Evolutionary conservation across 2,888 invertebrate genomes (phyloP), one percentile per base, ranked within the genome.

Genomic region (Amorpha juglandis): DNA sequence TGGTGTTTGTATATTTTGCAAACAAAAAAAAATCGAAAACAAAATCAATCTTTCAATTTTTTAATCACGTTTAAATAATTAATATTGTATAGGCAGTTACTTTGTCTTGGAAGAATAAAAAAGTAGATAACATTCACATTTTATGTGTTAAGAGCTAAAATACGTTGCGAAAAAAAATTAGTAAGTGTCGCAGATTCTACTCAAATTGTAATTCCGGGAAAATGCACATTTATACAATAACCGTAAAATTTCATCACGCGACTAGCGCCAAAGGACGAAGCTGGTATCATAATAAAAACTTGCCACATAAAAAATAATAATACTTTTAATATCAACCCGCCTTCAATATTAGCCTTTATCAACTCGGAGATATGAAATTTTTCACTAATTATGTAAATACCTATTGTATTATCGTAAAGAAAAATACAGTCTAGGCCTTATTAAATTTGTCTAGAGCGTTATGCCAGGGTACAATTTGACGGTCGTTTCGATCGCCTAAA

Each of bases 401-500:
- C 47, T 48, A 65, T 66, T 66, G 48, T 27, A 53, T 35, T 45
- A 67, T 27, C 1, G 27, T 27, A 27, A 70, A 67, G 35, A 45
- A 67, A 68, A 70, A 67, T 66, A 69, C 52, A 67, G 70, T 71
- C 71, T 74, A 67, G 71, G 65, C 66, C 14, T 69, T 71, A 75
- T 71, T 74, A 68, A 74, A 70, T 74, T 64, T 70, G 38, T 47
- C 55, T 69, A 19, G 11, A 19, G 51, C 21, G 33, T 47, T 14
- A n/a, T 45, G 27, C 21, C 16, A 11, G 27, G 38, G n/a, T 38
- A 45, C n/a, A 64, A 64, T 64, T 19, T 12, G 19, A 16, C 51
- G 42, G 58, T 38, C 19, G 12, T 58, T 58, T 35, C 35, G 33
- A 58, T 42, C 1, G 42, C 38, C 58, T 38, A 42, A 58, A 55